These are phyloP conservation scores for Sphaerophoria taeniata DNA, from an alignment of 2,888 invertebrate genomes.

Conservation along the genomic window DNA sequence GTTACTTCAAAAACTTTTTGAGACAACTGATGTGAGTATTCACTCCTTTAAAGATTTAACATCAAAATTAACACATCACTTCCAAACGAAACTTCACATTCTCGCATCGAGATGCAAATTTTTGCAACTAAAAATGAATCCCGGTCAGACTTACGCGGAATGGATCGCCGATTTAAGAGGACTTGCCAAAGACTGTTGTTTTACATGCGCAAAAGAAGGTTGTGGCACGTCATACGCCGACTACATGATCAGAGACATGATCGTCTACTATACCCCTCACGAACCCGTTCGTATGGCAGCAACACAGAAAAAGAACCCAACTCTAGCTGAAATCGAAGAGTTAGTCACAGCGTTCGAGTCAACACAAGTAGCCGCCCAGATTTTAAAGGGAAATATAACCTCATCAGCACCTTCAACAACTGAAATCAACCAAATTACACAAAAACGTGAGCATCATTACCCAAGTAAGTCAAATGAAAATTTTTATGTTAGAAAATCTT, in stretches of 20 bases:
- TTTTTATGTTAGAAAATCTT: conserved; percentile 25
- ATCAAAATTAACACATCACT: background rate
- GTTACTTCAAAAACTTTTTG: background rate
- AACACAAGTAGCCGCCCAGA: conserved; percentile 13
- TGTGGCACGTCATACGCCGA: no score
- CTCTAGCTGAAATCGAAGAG: conserved; percentile 19
- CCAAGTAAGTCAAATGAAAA: conserved; percentile 20
- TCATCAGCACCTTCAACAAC: background rate
- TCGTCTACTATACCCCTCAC: no score
- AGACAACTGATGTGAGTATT: background rate
- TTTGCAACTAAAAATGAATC: conserved; percentile 5
- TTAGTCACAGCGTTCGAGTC: conserved; percentile 19
- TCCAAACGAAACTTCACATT: background rate
- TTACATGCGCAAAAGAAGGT: no score
- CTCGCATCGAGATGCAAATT: conserved; percentile 20
- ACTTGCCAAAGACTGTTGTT: no score
- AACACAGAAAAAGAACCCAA: conserved; percentile 15
- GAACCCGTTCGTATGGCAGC: background rate
- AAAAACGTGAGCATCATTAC: background rate
- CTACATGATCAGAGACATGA: no score
- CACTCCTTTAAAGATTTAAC: background rate
- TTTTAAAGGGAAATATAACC: conserved; percentile 14
- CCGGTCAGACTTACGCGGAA: background rate
- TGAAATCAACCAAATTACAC: conserved; percentile 3
- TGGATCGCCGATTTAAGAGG: conserved; percentile 4